These are phyloP conservation scores for Megaceryle alcyon DNA, from an alignment of 2,797 vertebrate genomes.

Conservation along the genomic window DNA sequence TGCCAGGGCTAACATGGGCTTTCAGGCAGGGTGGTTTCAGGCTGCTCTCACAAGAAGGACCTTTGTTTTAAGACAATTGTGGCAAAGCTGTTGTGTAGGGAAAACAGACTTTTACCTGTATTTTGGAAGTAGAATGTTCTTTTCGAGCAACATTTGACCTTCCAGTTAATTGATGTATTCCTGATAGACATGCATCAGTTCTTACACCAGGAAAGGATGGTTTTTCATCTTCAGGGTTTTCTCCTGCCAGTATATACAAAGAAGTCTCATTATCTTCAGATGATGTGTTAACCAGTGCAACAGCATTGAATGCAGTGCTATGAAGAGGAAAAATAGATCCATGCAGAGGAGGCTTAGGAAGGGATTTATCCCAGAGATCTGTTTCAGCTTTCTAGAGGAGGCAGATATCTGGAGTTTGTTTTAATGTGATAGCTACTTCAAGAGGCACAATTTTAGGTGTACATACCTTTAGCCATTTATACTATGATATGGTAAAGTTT, in stretches of 20 bases:
- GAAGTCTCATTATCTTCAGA: neutral
- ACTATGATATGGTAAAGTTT: constrained; percentile 11
- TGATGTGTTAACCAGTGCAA: neutral
- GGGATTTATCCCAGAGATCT: neutral
- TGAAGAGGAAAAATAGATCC: neutral
- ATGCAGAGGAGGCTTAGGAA: neutral
- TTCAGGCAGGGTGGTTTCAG: neutral
- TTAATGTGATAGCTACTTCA: neutral
- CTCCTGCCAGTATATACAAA: neutral
- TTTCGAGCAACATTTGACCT: neutral
- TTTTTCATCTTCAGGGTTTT: neutral
- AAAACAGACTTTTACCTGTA: neutral
- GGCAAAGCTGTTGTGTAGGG: constrained; percentile 8
- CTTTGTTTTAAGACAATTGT: neutral
- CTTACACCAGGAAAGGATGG: neutral
- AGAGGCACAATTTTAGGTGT: constrained; percentile 35
- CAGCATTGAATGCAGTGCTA: neutral
- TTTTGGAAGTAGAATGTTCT: neutral
- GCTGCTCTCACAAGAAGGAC: neutral
- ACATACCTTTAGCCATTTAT: constrained; percentile 46
- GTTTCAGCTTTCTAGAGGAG: neutral
- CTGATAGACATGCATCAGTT: neutral
- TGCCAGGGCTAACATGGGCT: neutral
- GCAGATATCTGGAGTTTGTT: neutral
- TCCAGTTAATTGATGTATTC: neutral